Evolutionary conservation across 2,113 vertebrate species (phyloP).

Genomic region (Stercorarius parasiticus): DNA sequence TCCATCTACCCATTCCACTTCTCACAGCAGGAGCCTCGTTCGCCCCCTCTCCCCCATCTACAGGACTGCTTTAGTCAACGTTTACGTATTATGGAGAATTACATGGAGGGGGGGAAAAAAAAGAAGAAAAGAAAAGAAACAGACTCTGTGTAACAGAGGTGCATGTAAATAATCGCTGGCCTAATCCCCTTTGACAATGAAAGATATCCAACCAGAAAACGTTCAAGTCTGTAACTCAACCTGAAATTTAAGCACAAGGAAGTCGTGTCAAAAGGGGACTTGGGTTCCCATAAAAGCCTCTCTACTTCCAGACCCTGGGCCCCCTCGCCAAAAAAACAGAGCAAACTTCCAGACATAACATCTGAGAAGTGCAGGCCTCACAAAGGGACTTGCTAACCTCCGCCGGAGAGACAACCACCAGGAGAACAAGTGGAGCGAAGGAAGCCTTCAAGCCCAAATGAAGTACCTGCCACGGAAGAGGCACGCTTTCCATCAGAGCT

Average conservation of each 20-base stretch:
- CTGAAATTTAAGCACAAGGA: constrained; percentile 65
- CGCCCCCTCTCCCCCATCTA: not conserved
- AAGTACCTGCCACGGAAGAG: not conserved
- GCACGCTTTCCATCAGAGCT: not conserved
- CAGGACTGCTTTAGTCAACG: not conserved
- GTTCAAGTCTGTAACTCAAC: constrained; percentile 36
- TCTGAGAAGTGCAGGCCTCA: constrained; percentile 33
- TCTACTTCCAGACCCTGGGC: constrained; percentile 49
- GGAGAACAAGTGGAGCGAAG: not conserved
- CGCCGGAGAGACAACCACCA: not conserved
- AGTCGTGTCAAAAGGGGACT: constrained; percentile 67
- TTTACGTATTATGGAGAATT: not conserved
- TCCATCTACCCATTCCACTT: not conserved
- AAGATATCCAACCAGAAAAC: constrained; percentile 40
- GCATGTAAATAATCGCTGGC: constrained; percentile 62
- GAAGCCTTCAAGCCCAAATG: not conserved
- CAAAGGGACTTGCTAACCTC: not conserved
- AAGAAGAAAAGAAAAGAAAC: constrained; percentile 41
- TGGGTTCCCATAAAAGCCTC: constrained; percentile 63
- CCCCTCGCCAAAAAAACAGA: constrained; percentile 54
- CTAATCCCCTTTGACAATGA: constrained; percentile 69
- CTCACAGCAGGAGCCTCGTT: not conserved
- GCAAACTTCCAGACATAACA: constrained; percentile 66
- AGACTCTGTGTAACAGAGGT: constrained; percentile 54
- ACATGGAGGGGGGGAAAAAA: not conserved